Percentiles rank a stretch among this genome's conserved stretches.
phyloP scores from a whole-genome alignment of 2,797 vertebrate genomes.

The Peromyscus nudipes region DNA sequence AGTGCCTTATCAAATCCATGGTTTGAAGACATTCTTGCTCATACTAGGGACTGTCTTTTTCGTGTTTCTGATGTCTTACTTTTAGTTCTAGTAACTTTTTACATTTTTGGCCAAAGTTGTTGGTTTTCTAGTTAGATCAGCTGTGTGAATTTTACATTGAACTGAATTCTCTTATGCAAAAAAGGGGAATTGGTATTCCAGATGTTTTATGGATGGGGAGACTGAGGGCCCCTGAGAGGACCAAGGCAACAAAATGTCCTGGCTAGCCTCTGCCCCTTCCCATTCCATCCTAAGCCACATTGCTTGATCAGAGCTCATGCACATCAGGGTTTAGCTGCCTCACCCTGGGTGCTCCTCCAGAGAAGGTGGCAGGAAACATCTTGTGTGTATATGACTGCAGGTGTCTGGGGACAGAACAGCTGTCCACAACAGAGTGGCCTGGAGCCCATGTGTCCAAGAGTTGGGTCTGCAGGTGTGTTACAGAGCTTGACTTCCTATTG shows the following conservation, averaged over 20 bases:
- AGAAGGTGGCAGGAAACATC: not conserved
- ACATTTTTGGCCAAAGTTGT: not conserved
- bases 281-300: not conserved
- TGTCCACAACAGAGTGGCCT: not conserved
- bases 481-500: not conserved
- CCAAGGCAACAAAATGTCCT: not conserved
- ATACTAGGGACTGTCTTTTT: not conserved
- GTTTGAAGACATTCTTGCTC: not conserved
- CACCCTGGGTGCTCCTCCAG: not conserved
- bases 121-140: not conserved
- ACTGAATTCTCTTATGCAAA: not conserved
- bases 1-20: not conserved
- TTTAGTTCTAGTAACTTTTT: not conserved
- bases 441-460: fast-evolving
- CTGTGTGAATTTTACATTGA: not conserved
- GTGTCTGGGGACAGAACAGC: not conserved
- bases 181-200: not conserved
- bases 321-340: not conserved
- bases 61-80: not conserved
- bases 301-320: not conserved
- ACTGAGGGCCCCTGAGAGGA: not conserved
- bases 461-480: not conserved
- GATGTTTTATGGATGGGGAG: not conserved
- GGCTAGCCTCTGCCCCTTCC: not conserved
- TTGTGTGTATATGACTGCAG: not conserved